phyloP scores from a whole-genome alignment of 1,140 invertebrate species.

The Brachionus koreanus region DNA sequence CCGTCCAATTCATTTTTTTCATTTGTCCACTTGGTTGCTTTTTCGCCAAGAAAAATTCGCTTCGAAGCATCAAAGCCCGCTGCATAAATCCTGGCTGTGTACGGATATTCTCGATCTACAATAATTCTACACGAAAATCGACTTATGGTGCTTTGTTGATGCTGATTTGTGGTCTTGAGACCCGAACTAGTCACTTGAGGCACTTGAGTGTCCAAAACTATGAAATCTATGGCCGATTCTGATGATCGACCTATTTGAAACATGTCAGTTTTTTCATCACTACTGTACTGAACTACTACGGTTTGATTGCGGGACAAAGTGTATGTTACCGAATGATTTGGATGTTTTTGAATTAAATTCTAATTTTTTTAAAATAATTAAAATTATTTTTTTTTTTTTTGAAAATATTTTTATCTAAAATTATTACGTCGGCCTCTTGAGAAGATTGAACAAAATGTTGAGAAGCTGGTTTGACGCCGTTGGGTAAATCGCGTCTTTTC shows the following conservation, averaged over 20 bases:
- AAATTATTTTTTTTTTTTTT: conserved; percentile 4
- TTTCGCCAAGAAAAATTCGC: conserved; percentile 98
- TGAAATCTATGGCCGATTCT: conserved; percentile 96
- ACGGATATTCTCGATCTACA: conserved; percentile 78
- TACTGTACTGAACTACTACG: conserved; percentile 92
- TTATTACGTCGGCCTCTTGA: conserved; percentile 20
- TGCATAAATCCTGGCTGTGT: conserved; percentile 86
- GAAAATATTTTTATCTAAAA: background rate
- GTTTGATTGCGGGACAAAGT: conserved; percentile 91
- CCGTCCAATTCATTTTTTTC: conserved; percentile 94
- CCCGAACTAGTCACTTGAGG: background rate
- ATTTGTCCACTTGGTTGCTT: conserved; percentile 94
- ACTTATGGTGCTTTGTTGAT: conserved; percentile 69
- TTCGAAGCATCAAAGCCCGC: conserved; percentile 95
- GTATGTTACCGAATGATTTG: conserved; percentile 85
- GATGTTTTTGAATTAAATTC: conserved; percentile 43
- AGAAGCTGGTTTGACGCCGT: conserved; percentile 87
- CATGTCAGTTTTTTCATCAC: conserved; percentile 92
- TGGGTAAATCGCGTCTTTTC: conserved; percentile 74
- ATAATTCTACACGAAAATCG: conserved; percentile 95
- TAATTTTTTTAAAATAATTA: background rate
- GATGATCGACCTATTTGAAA: conserved; percentile 97
- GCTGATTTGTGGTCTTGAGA: background rate
- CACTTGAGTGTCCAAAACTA: conserved; percentile 85
- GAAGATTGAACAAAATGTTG: conserved; percentile 75